Evolutionary conservation across 2,797 vertebrate genomes (phyloP).

Genomic region (Pangasius larnaudii): DNA sequence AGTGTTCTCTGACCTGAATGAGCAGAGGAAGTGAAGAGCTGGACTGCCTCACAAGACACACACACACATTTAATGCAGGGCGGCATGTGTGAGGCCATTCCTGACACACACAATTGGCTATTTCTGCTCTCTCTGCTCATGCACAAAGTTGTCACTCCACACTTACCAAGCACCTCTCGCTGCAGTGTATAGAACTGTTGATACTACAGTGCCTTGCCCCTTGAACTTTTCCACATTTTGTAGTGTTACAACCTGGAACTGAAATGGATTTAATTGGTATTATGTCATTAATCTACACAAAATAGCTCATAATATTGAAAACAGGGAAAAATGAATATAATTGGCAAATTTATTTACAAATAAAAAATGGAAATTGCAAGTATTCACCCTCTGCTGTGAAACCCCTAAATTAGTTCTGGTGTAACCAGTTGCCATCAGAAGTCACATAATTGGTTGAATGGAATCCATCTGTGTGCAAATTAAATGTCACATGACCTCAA

Average conservation of each 20-base stretch:
- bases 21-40: constrained; percentile 63
- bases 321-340: not conserved
- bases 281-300: not conserved
- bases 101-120: constrained; percentile 20
- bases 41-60: constrained; percentile 42
- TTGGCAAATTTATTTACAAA: not conserved
- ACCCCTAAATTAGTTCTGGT: not conserved
- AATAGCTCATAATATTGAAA: too few species aligned
- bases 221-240: not conserved
- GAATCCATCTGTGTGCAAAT: not conserved
- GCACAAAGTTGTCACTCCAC: constrained; percentile 39
- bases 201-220: not conserved
- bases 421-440: not conserved
- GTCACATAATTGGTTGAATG: not conserved
- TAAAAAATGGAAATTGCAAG: not conserved
- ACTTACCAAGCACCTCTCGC: constrained; percentile 18
- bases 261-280: not conserved
- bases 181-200: constrained; percentile 2
- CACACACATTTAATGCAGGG: constrained; percentile 34
- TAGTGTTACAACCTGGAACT: not conserved
- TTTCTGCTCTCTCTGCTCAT: constrained; percentile 52
- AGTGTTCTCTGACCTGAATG: constrained; percentile 58
- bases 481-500: not conserved
- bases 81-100: constrained; percentile 26
- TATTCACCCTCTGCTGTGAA: not conserved